Evolutionary conservation across 2,113 vertebrate species (phyloP), one percentile per base, ranked within the genome.

Genomic region (Paralichthys olivaceus): DNA sequence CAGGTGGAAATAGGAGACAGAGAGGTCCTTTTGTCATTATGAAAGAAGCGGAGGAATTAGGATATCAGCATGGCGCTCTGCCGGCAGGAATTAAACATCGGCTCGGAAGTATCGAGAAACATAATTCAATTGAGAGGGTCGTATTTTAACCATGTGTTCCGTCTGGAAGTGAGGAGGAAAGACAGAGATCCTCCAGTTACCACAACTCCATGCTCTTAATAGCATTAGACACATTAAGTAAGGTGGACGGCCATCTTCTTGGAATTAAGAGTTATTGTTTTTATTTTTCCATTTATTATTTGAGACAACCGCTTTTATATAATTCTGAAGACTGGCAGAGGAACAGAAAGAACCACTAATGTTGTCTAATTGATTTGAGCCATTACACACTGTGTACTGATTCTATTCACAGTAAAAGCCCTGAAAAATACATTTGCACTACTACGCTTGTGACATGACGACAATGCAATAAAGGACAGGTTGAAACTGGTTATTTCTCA

Each of bases 11-110:
- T 22, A 17, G 53, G 53, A 61, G 17, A 22, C 12, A 23, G 17
- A 82, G 40, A 72, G 43, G 25, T 51, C 59, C 23, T 45, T 61
- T 59, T 84, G 77, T 80, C 32, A 32, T 20, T 3, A 65, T 29
- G 67, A 61, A 74, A 58, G 20, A 40, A 74, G 47, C 13, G 62
- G 40, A 66, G 40, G 32, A 81, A 65, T 75, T 77, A 69, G 54
- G 37, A 70, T 23, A 73, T 68, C 61, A 70, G 68, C 45, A 45
- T 11, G n/a, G 40, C 3, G 11, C 56, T 43, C 65, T 11, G 40
- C 45, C 64, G 43, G 68, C 54, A 47, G 45, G 43, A 65, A 86
- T 80, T 67, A 81, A 90, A 80, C 88, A 84, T 77, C 75, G 80
- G 81, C 76, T 79, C 64, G 75, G 84, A 88, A 85, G 78, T 63